phyloP scores from a whole-genome alignment of 2,797 vertebrate genomes.

The Myiotriccus ornatus region DNA sequence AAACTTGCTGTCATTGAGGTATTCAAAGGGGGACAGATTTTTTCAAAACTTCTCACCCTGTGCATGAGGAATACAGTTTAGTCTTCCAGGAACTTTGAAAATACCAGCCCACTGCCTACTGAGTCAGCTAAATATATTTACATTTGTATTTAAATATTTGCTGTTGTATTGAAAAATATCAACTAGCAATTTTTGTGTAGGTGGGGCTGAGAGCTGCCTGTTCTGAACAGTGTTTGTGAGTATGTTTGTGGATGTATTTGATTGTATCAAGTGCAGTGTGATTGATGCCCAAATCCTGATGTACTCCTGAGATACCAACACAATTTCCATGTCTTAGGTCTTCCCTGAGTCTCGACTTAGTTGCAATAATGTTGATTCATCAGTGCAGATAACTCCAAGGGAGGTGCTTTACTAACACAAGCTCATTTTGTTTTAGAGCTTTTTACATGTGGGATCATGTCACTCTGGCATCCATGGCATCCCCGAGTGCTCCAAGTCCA shows the following conservation, averaged over 20 bases:
- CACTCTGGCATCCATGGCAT: background rate
- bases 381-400: background rate
- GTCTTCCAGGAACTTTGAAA: background rate
- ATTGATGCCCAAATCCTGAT: background rate
- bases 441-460: background rate
- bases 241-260: background rate
- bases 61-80: background rate
- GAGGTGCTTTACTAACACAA: background rate
- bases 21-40: background rate
- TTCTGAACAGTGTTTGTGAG: background rate
- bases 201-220: background rate
- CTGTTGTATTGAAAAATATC: background rate
- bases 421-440: background rate
- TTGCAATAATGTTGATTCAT: background rate
- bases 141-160: background rate
- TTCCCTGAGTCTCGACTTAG: background rate
- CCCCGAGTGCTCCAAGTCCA: background rate
- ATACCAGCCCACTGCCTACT: background rate
- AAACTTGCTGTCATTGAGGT: background rate
- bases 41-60: background rate
- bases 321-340: background rate
- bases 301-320: background rate
- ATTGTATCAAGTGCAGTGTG: fast-evolving
- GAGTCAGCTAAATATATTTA: background rate
- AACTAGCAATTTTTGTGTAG: background rate